These are phyloP conservation scores for Echeneis naucrates DNA, from an alignment of 2,797 vertebrate genomes.

Conservation along the genomic window DNA sequence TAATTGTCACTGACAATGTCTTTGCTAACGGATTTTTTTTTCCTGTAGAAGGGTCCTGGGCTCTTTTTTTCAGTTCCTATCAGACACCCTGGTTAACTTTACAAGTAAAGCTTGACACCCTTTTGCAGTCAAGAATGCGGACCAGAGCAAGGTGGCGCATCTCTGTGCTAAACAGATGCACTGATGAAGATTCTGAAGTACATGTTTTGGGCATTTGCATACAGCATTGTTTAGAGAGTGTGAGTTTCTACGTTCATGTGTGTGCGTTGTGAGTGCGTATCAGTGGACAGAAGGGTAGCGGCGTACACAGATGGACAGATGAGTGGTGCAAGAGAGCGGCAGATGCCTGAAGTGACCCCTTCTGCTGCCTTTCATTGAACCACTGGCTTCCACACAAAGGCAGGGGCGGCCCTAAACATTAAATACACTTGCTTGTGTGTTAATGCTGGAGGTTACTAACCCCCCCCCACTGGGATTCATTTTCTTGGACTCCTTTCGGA, in stretches of 20 bases:
- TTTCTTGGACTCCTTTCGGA: slow-evolving; percentile 7
- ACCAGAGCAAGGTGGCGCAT: slow-evolving; percentile 44
- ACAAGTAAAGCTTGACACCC: slow-evolving; percentile 57
- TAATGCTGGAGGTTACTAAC: slow-evolving; percentile 74
- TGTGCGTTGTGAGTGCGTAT: slow-evolving; percentile 32
- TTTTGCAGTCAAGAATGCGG: slow-evolving; percentile 39
- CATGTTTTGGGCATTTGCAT: slow-evolving; percentile 10
- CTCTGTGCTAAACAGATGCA: slow-evolving; percentile 39
- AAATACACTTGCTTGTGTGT: slow-evolving; percentile 80
- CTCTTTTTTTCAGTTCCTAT: slow-evolving; percentile 55
- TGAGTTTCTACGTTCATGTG: slow-evolving; percentile 14
- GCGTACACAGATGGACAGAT: slow-evolving; percentile 82
- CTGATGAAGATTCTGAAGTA: slow-evolving; percentile 7
- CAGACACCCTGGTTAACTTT: slow-evolving; percentile 44
- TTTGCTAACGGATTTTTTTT: slow-evolving; percentile 33
- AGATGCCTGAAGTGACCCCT: slow-evolving; percentile 85
- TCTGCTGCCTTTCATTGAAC: slow-evolving; percentile 77
- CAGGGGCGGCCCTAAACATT: slow-evolving; percentile 73
- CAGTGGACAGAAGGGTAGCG: slow-evolving; percentile 78
- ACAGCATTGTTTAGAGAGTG: neutral
- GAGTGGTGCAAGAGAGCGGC: slow-evolving; percentile 75
- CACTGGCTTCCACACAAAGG: slow-evolving; percentile 77
- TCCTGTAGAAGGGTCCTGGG: slow-evolving; percentile 45
- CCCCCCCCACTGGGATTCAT: slow-evolving; percentile 4
- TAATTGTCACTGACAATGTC: slow-evolving; percentile 54